Evolutionary conservation across 2,113 vertebrate genomes (phyloP).

Genomic region (Thermophis baileyi): DNA sequence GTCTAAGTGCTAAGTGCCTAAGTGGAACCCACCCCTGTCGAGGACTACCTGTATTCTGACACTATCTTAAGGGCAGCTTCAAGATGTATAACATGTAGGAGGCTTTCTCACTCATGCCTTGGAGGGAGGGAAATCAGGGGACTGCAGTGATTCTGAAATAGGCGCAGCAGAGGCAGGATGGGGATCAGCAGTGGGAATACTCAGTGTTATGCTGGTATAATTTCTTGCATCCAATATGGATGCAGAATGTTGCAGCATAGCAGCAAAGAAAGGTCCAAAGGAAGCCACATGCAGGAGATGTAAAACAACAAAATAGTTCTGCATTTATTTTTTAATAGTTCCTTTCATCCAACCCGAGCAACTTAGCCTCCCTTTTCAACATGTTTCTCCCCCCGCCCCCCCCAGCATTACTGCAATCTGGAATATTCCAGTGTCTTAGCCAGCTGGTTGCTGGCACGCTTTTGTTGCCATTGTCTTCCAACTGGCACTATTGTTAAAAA

Average conservation of each 20-base stretch:
- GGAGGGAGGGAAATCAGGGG: not conserved
- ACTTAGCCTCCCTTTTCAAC: not conserved
- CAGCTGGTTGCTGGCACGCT: not conserved
- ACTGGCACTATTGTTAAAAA: not conserved
- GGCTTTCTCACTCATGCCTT: not conserved
- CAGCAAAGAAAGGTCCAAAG: not conserved
- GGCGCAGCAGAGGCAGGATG: not conserved
- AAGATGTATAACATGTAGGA: not conserved
- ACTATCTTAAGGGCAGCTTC: not conserved
- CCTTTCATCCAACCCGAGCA: too few relatives aligned
- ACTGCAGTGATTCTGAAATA: not conserved
- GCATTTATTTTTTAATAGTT: not conserved
- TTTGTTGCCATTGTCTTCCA: not conserved
- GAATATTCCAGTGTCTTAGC: not conserved
- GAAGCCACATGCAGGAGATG: not conserved
- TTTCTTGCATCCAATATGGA: not conserved
- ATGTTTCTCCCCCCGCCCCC: rapidly evolving
- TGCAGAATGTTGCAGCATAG: not conserved
- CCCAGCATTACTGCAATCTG: not conserved
- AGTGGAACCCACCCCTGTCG: too few relatives aligned
- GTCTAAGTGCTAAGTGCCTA: too few relatives aligned
- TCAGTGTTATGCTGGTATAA: not conserved
- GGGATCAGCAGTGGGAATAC: not conserved
- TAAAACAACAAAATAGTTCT: not conserved
- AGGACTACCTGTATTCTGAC: not conserved